These are phyloP conservation scores for Pseudonaja textilis DNA, from an alignment of 2,113 vertebrate genomes.

Conservation along the genomic window DNA sequence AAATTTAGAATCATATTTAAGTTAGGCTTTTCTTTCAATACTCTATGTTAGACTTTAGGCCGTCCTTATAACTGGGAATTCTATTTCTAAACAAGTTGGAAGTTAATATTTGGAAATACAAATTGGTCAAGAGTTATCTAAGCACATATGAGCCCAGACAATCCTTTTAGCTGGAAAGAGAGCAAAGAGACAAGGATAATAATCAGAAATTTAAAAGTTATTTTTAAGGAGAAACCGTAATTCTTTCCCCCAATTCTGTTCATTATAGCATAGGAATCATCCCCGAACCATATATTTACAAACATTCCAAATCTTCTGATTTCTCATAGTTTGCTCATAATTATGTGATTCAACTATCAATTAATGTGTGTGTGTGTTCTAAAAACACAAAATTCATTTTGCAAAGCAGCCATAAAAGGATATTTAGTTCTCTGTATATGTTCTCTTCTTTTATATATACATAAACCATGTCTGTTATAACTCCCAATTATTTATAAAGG, in stretches of 20 bases:
- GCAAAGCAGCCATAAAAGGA: background rate
- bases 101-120: background rate
- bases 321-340: background rate
- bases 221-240: background rate
- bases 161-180: background rate
- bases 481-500: constrained; percentile 6
- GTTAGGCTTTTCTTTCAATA: background rate
- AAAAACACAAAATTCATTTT: constrained; percentile 24
- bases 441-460: background rate
- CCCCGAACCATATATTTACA: background rate
- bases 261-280: background rate
- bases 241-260: background rate
- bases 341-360: background rate
- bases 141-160: background rate
- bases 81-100: background rate
- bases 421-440: constrained; percentile 30
- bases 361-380: background rate
- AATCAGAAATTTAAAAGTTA: background rate
- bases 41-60: background rate
- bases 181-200: background rate
- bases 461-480: background rate
- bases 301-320: background rate
- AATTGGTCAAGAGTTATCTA: background rate
- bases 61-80: background rate
- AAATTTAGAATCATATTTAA: background rate